Conservation (phyloP, 2,797 vertebrate genomes). For the Caiman crocodilus region DNA sequence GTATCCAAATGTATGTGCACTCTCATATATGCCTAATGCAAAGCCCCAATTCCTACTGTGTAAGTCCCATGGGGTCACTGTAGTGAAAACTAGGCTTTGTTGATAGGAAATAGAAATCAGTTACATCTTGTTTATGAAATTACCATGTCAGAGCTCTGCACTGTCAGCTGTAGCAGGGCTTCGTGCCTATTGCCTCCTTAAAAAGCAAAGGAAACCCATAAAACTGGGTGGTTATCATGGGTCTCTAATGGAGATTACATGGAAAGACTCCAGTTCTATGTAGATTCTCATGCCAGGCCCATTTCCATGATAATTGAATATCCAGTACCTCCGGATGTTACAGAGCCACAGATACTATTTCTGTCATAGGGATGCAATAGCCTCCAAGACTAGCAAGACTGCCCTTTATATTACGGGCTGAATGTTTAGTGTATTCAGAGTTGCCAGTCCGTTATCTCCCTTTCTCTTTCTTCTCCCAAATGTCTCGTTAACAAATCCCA, state of each 20-base stretch:
- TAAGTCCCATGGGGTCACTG: not conserved
- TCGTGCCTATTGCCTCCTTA: not conserved
- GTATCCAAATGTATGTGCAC: not conserved
- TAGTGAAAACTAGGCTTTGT: not conserved
- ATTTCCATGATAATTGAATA: not conserved
- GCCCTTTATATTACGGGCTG: not conserved
- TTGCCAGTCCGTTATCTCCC: constrained; percentile 18
- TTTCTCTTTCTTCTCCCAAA: not conserved
- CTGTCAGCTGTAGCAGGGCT: not conserved
- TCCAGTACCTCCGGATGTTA: not conserved
- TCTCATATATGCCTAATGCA: not conserved
- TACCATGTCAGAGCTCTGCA: not conserved
- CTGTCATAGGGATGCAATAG: not conserved
- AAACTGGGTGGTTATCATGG: not conserved
- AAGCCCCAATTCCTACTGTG: not conserved
- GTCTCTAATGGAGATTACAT: not conserved
- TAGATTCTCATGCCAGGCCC: not conserved
- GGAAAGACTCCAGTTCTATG: not conserved
- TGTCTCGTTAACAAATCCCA: not conserved
- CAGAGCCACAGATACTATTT: not conserved
- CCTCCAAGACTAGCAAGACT: not conserved
- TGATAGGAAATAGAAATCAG: not conserved
- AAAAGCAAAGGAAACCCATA: not conserved
- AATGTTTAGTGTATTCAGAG: not conserved
- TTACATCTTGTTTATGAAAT: not conserved